These are phyloP conservation scores for Zootoca vivipara DNA, from an alignment of 2,113 vertebrate species.

Conservation along the genomic window DNA sequence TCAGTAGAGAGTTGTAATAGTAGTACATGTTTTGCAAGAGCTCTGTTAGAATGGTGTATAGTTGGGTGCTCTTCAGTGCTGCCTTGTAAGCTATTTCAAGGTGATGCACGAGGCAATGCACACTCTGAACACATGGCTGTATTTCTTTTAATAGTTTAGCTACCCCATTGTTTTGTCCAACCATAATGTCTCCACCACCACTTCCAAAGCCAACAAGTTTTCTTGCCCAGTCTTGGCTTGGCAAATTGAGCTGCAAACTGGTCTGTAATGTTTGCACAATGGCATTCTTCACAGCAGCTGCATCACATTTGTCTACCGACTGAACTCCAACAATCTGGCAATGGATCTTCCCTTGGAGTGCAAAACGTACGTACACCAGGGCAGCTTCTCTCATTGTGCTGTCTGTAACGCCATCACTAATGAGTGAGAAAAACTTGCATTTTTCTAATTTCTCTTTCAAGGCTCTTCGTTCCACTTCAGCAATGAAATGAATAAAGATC, in stretches of 20 bases:
- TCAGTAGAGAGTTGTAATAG: conserved; percentile 54
- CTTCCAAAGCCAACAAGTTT: conserved; percentile 70
- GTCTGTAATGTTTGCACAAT: conserved; percentile 61
- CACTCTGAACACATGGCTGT: conserved; percentile 61
- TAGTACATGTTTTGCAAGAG: conserved; percentile 49
- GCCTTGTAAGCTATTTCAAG: conserved; percentile 59
- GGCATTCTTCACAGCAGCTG: conserved; percentile 57
- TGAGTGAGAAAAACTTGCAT: conserved; percentile 71
- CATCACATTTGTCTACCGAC: conserved; percentile 28
- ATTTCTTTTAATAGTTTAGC: conserved; percentile 63
- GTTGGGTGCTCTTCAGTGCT: conserved; percentile 46
- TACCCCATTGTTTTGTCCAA: conserved; percentile 22
- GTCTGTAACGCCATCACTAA: conserved; percentile 52
- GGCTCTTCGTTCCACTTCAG: conserved; percentile 65
- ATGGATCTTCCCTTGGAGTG: conserved; percentile 55
- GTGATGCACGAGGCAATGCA: conserved; percentile 59
- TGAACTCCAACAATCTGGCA: conserved; percentile 68
- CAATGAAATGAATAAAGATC: conserved; percentile 67
- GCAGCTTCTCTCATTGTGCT: conserved; percentile 10
- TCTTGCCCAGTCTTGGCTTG: conserved; percentile 63
- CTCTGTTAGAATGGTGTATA: conserved; percentile 35
- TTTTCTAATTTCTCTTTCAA: conserved; percentile 68
- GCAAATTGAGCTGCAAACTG: conserved; percentile 65
- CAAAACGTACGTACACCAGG: conserved; percentile 66
- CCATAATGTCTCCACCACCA: conserved; percentile 3